phyloP scores from a whole-genome alignment of 2,113 vertebrate species.

The Catharus bicknelli region DNA sequence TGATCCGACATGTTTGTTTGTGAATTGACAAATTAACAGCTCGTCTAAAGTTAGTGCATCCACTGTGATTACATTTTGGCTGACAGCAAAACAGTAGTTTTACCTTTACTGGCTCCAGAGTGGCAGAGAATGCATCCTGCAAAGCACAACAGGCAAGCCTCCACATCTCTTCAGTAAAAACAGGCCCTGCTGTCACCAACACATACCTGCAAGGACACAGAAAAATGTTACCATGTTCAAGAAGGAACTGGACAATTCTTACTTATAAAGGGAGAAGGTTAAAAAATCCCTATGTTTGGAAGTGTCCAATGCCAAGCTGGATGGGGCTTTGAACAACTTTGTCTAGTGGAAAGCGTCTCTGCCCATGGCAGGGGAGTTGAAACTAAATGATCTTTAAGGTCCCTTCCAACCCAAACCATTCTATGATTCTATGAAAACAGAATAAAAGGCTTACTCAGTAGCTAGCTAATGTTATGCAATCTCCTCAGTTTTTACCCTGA shows the following conservation, averaged over 20 bases:
- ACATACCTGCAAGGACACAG: conserved; percentile 81
- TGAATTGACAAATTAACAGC: not conserved
- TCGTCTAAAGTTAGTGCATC: not conserved
- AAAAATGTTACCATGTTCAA: not conserved
- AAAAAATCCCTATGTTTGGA: not conserved
- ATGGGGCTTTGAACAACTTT: not conserved
- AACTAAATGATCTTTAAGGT: not conserved
- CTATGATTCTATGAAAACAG: not conserved
- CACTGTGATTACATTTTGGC: not conserved
- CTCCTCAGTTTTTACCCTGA: not conserved
- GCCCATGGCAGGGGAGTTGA: not conserved
- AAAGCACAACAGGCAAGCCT: conserved; percentile 92
- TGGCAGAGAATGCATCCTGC: conserved; percentile 94
- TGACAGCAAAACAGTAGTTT: not conserved
- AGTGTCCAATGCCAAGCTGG: not conserved
- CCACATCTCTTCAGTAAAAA: conserved; percentile 99
- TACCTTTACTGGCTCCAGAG: conserved; percentile 96
- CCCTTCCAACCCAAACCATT: not conserved
- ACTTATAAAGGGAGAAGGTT: not conserved
- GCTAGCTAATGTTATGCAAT: not conserved
- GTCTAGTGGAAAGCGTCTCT: not conserved
- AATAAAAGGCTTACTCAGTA: not conserved
- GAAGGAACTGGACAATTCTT: not conserved
- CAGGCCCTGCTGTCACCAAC: conserved; percentile 91
- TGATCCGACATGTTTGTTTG: not conserved